Base-by-base conservation (phyloP, 2,888 invertebrate species). In the Trichogramma evanescens region DNA sequence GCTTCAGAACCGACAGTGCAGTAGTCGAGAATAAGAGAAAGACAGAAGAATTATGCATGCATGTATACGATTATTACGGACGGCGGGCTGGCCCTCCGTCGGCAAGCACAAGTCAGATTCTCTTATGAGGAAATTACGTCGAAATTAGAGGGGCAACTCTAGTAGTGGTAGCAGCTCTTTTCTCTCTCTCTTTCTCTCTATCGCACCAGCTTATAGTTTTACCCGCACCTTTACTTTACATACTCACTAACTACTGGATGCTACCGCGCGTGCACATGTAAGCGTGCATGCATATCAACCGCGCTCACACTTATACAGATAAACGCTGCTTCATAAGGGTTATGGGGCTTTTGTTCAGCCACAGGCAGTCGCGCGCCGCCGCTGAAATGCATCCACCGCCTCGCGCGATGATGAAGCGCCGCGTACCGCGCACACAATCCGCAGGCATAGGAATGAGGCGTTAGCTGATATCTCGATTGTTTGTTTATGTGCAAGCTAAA, bases 291-390 rank as follows among this genome's bases (percentile, higher is more conserved):
- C 9, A 8, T 46, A 46, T 8, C 9, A 5, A 46, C 9, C 46
- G 10, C 46, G 10, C 9, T 5, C 46, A 2, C 46, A 46, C 9
- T 5, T 10, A 10, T 10, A 46, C 6, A 56, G 59, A 61, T 61
- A 61, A 63, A 61, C 56, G 54, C 56, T 43, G 38, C 40, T 43
- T 44, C 58, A 63, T 63, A 63, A 63, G 56, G 61, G 61, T 48
- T 56, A 58, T 7, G 3, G 39, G 38, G 6, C 59, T 61, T 63
- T 63, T 61, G 63, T 63, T 60, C 46, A 46, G 53, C 53, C 56
- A 44, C 39, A 56, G 56, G 59, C 56, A 42, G 50, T 61, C 61
- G 57, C 51, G 59, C 44, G 56, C 46, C 46, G 46, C 9, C 46
- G 46, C 10, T 46, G 26, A 26, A 26, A 26, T 26, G 26, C 26